Evolutionary conservation across 1,140 invertebrate genomes (phyloP), one percentile per base, ranked within the genome.

Genomic region (Camponotus pennsylvanicus): DNA sequence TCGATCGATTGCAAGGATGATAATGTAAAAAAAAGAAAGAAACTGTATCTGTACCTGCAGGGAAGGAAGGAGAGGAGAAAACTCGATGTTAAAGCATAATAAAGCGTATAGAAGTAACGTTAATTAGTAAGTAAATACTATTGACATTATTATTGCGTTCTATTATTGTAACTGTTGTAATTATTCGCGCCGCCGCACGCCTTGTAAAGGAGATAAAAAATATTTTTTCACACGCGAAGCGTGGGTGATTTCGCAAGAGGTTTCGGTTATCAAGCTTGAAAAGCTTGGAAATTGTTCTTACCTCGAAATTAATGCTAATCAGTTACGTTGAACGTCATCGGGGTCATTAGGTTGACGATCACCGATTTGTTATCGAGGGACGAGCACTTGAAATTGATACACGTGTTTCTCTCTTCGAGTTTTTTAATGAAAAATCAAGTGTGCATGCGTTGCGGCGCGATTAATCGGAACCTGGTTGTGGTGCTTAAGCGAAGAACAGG

Each of bases 81-180:
- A 79, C 57, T 87, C 18, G 57, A 87, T 27, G 86, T 91, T 91
- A 89, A 91, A 88, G 75, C 90, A 80, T 91, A 91, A 86, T 85
- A 91, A 88, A 88, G 71, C 86, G 84, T 91, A 57, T 91, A 91
- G 73, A 80, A 70, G 71, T 91, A 91, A 91, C 90, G 91, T 91
- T 91, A 91, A 91, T 88, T 91, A 91, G 91, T 91, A 73, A 76
- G 75, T 91, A 91, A 52, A 88, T 87, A 79, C 89, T 86, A 89
- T 91, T 87, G 85, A 78, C 67, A 73, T 76, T 91, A 90, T 90
- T 86, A 88, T 90, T 90, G 87, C 88, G 88, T 90, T 88, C 40
- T 88, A 91, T 87, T 90, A 88, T 90, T 86, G 78, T 90, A 86
- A 89, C 77, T 89, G 86, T 55, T 88, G 82, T 69, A 86, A 84